phyloP scores from a whole-genome alignment of 2,888 invertebrate species.

The Omphaloscelis lunosa region DNA sequence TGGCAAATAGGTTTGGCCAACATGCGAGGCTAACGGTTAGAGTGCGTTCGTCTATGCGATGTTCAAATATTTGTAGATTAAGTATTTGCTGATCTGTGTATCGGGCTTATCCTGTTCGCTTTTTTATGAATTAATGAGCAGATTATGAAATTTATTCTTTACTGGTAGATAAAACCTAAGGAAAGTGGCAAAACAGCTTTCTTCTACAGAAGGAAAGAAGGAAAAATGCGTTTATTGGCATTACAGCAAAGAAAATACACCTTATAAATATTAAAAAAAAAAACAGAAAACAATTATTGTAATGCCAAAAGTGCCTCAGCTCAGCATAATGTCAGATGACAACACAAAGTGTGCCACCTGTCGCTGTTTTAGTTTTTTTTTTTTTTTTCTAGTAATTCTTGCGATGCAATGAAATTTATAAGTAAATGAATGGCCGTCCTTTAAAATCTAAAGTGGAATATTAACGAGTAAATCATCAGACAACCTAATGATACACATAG shows the following conservation, averaged over 20 bases:
- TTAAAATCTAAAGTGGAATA: background rate
- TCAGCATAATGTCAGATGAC: no score
- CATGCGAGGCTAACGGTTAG: constrained; percentile 69
- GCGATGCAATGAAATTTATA: background rate
- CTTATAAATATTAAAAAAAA: no score
- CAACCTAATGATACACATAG: constrained; percentile 5
- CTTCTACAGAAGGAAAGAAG: no score
- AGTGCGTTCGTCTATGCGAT: constrained; percentile 51
- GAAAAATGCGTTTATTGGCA: no score
- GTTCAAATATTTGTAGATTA: constrained; percentile 63
- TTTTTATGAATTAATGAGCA: constrained; percentile 50
- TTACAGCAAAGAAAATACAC: no score
- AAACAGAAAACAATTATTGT: no score
- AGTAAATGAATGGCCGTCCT: background rate
- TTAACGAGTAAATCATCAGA: background rate
- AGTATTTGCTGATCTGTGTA: constrained; percentile 40
- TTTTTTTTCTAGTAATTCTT: background rate
- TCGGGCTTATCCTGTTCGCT: constrained; percentile 66
- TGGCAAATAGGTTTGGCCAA: constrained; percentile 62
- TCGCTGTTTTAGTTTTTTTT: no score
- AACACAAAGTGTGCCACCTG: no score
- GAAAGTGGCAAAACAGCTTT: constrained; percentile 11
- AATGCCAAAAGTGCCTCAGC: no score
- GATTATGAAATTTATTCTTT: constrained; percentile 11
- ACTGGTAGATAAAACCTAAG: background rate